Evolutionary conservation across 2,797 vertebrate species (phyloP).

Genomic region (Pygocentrus nattereri): DNA sequence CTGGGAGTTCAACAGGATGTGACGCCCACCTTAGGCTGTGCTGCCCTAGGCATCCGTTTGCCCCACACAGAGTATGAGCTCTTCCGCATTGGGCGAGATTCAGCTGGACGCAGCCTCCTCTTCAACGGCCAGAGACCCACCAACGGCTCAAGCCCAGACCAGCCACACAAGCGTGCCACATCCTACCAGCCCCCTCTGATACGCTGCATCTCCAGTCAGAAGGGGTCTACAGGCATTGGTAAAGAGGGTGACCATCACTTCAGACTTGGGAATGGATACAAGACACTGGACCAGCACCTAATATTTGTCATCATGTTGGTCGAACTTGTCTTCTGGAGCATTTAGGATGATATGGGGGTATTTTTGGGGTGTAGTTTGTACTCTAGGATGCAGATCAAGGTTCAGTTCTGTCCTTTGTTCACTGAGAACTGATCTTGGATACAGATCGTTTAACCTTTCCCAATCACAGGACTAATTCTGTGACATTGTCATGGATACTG

Average conservation of each 20-base stretch:
- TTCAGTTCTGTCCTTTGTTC: background rate
- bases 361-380: background rate
- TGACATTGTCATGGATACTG: background rate
- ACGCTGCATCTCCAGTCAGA: conserved; percentile 75
- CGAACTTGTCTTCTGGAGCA: background rate
- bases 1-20: conserved; percentile 87
- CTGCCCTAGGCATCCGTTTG: conserved; percentile 86
- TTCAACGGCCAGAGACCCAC: conserved; percentile 89
- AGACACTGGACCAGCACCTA: background rate
- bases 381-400: background rate
- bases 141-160: conserved; percentile 85
- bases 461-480: background rate
- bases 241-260: conserved; percentile 53
- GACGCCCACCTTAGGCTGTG: conserved; percentile 85
- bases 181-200: conserved; percentile 88
- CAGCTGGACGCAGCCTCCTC: conserved; percentile 79
- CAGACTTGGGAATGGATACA: conserved; percentile 66
- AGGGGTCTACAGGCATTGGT: conserved; percentile 63
- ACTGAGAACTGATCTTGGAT: background rate
- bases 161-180: conserved; percentile 84
- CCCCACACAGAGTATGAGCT: conserved; percentile 90
- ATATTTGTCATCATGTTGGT: background rate
- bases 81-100: conserved; percentile 86
- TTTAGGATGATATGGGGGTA: conserved; percentile 2
- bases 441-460: background rate